phyloP scores from a whole-genome alignment of 2,797 vertebrate genomes.

The Ctenopoma kingsleyae region DNA sequence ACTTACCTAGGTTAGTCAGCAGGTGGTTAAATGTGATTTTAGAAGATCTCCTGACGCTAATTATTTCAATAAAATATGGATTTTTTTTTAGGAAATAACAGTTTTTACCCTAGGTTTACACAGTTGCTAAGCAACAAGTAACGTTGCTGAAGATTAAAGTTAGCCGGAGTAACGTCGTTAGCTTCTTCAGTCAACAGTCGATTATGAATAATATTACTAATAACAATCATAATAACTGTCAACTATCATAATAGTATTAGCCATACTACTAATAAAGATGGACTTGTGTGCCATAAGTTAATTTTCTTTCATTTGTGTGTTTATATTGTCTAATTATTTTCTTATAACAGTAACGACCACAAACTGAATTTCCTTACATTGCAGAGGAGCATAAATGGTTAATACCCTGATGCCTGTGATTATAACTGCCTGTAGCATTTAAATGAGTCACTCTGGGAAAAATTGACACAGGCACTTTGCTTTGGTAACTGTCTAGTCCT shows the following conservation, averaged over 20 bases:
- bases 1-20: too few relatives aligned
- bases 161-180: too few relatives aligned
- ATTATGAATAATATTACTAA: not conserved
- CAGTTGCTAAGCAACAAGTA: constrained; percentile 36
- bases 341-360: not conserved
- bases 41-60: too few relatives aligned
- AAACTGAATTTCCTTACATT: not conserved
- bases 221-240: not conserved
- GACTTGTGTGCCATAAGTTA: too few relatives aligned
- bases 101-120: not conserved
- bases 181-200: not conserved
- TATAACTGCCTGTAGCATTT: constrained; percentile 13
- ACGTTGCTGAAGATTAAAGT: too few relatives aligned
- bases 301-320: not conserved
- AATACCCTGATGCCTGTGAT: not conserved
- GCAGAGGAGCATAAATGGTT: not conserved
- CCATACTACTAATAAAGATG: too few relatives aligned
- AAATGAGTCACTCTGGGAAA: constrained; percentile 74
- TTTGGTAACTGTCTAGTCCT: constrained; percentile 61
- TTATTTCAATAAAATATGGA: too few relatives aligned
- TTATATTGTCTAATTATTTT: not conserved
- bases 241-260: not conserved
- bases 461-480: constrained; percentile 32
- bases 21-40: too few relatives aligned
- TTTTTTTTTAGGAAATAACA: too few relatives aligned